These are phyloP conservation scores for Panthera tigris DNA, from an alignment of 2,113 vertebrate genomes.

Conservation along the genomic window DNA sequence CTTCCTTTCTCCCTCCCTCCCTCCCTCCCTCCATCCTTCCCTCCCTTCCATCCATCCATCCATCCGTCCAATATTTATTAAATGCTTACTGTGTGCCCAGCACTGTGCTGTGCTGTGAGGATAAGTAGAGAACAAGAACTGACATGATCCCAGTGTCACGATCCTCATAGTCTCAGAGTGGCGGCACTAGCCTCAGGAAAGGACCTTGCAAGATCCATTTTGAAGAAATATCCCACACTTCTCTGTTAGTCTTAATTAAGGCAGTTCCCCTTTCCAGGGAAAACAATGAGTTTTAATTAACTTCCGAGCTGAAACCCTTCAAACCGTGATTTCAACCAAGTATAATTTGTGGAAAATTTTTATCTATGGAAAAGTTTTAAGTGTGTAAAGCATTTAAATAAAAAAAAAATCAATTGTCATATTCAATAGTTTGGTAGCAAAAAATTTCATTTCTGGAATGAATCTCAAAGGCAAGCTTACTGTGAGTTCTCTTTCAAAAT, in stretches of 20 bases:
- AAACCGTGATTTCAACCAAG: neutral
- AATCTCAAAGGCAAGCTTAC: neutral
- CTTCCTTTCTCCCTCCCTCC: no score
- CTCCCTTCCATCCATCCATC: accelerated
- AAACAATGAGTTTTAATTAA: neutral
- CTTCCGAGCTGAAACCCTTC: neutral
- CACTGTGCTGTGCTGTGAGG: neutral
- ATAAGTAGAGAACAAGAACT: neutral
- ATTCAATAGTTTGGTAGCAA: neutral
- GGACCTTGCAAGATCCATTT: neutral
- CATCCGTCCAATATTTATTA: accelerated
- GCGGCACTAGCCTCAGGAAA: neutral
- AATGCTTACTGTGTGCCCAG: neutral
- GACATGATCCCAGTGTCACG: neutral
- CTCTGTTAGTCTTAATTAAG: neutral
- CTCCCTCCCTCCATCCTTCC: no score
- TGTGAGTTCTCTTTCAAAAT: neutral
- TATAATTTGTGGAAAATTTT: neutral
- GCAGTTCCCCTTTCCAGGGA: neutral
- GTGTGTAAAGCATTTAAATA: neutral
- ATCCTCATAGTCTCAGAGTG: neutral
- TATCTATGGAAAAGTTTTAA: neutral
- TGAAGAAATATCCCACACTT: neutral
- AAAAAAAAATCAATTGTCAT: neutral
- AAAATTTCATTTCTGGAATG: neutral